Conservation (phyloP, 2,797 vertebrate species). For the Anomalospiza imberbis region DNA sequence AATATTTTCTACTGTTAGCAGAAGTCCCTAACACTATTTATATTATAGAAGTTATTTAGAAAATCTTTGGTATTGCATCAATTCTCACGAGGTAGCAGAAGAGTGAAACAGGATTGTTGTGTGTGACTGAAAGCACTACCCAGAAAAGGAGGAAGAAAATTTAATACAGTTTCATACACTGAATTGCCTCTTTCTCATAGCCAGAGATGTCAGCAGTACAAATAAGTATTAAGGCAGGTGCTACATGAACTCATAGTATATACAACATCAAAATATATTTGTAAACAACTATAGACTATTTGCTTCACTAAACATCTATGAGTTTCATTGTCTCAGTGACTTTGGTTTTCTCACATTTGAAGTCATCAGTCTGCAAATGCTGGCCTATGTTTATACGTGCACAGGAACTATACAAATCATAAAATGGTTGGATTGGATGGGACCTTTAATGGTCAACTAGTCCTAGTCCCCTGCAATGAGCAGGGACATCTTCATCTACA, state of each 20-base stretch:
- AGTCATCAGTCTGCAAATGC: not conserved
- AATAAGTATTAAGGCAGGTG: not conserved
- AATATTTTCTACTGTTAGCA: not conserved
- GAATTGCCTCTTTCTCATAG: not conserved
- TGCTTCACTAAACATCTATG: not conserved
- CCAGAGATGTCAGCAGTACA: not conserved
- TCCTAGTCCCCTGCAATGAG: not conserved
- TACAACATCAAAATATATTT: not conserved
- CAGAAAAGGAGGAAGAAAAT: not conserved
- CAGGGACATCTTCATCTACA: not conserved
- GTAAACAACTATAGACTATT: not conserved
- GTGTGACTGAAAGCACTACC: not conserved
- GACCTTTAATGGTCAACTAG: not conserved
- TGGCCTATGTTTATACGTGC: not conserved
- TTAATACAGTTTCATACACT: not conserved
- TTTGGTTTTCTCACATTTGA: not conserved
- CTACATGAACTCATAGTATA: not conserved
- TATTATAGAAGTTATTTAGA: not conserved
- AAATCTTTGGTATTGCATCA: not conserved
- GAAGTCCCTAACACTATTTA: not conserved
- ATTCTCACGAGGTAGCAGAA: not conserved
- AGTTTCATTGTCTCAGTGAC: not conserved
- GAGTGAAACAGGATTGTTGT: not conserved
- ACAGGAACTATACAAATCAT: not conserved
- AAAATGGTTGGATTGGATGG: not conserved